Conservation (phyloP, 35 echinoderm and acorn worm genomes). For the Stichopus chloronotus region DNA sequence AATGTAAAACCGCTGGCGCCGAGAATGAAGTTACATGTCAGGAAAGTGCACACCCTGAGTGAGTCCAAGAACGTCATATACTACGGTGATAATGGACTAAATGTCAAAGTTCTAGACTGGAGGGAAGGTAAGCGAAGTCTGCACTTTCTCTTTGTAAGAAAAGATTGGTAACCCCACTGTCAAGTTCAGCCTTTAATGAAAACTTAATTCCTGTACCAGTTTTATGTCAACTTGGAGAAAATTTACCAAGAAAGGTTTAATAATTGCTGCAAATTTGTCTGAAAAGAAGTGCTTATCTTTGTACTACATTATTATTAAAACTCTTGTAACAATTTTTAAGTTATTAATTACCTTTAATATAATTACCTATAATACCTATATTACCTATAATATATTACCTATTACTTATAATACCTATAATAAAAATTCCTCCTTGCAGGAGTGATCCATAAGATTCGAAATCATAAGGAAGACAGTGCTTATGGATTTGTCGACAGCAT, state of each 20-base stretch:
- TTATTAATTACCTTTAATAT: no score
- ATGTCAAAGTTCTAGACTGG: constrained; percentile 93
- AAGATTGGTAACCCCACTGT: neutral
- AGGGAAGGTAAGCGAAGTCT: constrained; percentile 70
- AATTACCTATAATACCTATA: no score
- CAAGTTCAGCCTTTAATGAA: neutral
- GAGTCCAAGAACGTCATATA: constrained; percentile 55
- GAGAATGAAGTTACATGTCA: constrained; percentile 37
- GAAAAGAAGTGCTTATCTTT: no score
- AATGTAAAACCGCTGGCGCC: constrained; percentile 62
- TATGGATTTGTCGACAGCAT: constrained; percentile 75
- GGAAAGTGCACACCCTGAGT: constrained; percentile 66
- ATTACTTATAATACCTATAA: no score
- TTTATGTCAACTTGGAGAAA: neutral
- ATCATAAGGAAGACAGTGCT: constrained; percentile 72
- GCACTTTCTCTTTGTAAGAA: neutral
- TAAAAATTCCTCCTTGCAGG: constrained; percentile 14
- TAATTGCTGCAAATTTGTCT: no score
- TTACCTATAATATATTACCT: no score
- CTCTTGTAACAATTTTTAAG: no score
- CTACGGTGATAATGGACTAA: constrained; percentile 90
- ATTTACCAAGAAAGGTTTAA: neutral
- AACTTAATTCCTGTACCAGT: no score
- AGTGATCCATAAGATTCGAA: neutral
- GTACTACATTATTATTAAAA: no score